These are phyloP conservation scores for Macrotrachela quadricornifera DNA, from an alignment of 1,140 invertebrate species.

Conservation along the genomic window DNA sequence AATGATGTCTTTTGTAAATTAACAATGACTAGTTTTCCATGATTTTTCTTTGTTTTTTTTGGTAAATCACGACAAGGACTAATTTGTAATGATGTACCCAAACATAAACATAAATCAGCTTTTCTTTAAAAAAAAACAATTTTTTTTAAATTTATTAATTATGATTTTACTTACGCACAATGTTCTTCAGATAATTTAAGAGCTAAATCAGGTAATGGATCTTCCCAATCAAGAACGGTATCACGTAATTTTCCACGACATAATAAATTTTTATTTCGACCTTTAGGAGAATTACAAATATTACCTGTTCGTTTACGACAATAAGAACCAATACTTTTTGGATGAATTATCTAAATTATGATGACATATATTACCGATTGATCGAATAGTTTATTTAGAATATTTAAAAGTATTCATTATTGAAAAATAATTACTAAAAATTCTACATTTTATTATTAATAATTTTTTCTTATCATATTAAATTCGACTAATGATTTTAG, in stretches of 20 bases:
- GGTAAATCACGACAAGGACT: slow-evolving; percentile 85
- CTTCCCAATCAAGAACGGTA: slow-evolving; percentile 94
- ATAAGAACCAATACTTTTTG: neutral
- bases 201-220: slow-evolving; percentile 70
- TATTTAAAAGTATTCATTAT: too few relatives aligned
- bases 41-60: slow-evolving; percentile 53
- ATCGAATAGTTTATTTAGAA: too few relatives aligned
- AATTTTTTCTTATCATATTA: too few relatives aligned
- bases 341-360: neutral
- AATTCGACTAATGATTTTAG: too few relatives aligned
- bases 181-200: slow-evolving; percentile 60
- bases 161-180: slow-evolving; percentile 43
- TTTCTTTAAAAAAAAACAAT: slow-evolving; percentile 37
- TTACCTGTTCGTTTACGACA: neutral
- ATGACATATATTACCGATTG: too few relatives aligned
- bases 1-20: slow-evolving; percentile 92
- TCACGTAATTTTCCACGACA: slow-evolving; percentile 59
- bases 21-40: slow-evolving; percentile 68
- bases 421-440: too few relatives aligned
- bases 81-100: slow-evolving; percentile 91
- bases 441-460: too few relatives aligned
- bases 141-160: neutral
- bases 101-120: slow-evolving; percentile 69
- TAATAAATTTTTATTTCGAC: too few relatives aligned
- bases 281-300: too few relatives aligned